Conservation (phyloP, 2,113 vertebrate species). For the Uria lomvia region DNA sequence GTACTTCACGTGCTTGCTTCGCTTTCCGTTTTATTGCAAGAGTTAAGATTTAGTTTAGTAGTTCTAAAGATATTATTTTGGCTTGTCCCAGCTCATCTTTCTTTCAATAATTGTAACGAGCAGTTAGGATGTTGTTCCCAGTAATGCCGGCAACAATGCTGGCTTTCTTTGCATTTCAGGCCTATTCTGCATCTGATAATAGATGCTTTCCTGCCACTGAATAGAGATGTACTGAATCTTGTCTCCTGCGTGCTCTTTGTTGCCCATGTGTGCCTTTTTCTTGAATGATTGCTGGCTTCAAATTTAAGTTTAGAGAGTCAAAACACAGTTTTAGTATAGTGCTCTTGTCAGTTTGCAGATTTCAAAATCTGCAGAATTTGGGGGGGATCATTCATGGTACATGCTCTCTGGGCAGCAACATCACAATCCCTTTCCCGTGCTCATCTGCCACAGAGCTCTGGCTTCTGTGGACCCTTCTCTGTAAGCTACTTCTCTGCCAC, state of each 20-base stretch:
- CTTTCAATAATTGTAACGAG: neutral
- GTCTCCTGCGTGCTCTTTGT: neutral
- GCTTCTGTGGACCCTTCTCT: neutral
- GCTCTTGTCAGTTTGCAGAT: neutral
- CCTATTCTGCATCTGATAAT: conserved; percentile 39
- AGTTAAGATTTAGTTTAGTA: neutral
- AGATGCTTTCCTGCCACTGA: conserved; percentile 46
- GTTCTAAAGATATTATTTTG: neutral
- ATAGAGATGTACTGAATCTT: conserved; percentile 18
- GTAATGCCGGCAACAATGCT: neutral
- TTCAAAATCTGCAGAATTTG: neutral
- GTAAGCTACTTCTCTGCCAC: neutral
- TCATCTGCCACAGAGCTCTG: neutral
- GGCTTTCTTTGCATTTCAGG: conserved; percentile 32
- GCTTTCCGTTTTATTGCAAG: neutral
- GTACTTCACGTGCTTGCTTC: neutral
- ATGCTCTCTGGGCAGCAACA: neutral
- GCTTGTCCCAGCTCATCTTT: neutral
- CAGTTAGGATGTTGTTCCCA: conserved; percentile 10
- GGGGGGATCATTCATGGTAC: fast-evolving
- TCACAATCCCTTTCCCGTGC: neutral
- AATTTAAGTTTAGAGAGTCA: neutral
- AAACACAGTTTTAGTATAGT: neutral
- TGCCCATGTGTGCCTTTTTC: neutral
- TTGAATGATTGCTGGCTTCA: neutral